Evolutionary conservation across 2,888 invertebrate species (phyloP), one percentile per base, ranked within the genome.

Genomic region (Phalera bucephala): DNA sequence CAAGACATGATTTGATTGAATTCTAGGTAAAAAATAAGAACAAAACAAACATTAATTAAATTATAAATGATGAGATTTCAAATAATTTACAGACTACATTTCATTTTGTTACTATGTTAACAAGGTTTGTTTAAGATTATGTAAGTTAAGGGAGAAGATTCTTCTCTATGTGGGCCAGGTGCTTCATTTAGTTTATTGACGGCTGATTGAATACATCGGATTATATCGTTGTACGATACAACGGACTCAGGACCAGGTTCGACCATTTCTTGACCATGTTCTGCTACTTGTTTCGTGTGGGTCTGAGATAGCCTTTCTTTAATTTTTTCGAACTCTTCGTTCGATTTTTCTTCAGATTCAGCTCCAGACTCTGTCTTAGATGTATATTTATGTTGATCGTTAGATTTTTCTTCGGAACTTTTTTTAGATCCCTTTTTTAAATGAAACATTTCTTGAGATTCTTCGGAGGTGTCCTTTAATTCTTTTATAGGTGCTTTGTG

Each of bases 131-230:
- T 67, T 7, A 87, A 55, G 8, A 89, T 47, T 29, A 89, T 72
- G 45, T 87, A 88, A 0, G 85, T 79, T 6, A 87, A 54, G 0
- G 87, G 80, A 6, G 87, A 83, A 7, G 47, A 42, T 22, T 54
- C 46, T 12, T 52, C 49, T 33, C 47, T 57, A 6, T 51, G 33
- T 2, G 53, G 43, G 4, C 37, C 42, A 10, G 56, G 58, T 1
- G 45, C 45, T 11, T 45, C 53, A 11, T 58, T 45, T 10, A 49
- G 48, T 42, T 52, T 59, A 9, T 35, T 60, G 19, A 80, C 55
- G 7, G 80, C 73, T 22, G 75, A 51, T 58, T 82, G 74, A 13
- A 85, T 56, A 51, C 87, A 88, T 37, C 67, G 74, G n/a, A 86
- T 54, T 8, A 87, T 59, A 29, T 85, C 78, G 22, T 68, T 68